phyloP scores from a whole-genome alignment of 2,113 vertebrate genomes.

The Gorilla gorilla region DNA sequence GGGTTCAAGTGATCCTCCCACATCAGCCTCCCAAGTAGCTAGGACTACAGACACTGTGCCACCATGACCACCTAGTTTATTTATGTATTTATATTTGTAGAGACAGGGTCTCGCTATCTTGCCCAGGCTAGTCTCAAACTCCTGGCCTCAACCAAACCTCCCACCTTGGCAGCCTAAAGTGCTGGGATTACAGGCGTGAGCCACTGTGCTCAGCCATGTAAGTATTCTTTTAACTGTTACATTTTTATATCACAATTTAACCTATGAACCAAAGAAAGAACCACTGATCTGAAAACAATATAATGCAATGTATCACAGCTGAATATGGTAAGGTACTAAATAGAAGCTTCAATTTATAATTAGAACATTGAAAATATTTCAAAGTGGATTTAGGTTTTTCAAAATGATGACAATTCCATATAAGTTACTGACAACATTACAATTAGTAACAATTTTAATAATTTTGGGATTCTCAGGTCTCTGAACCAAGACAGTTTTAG shows the following conservation, averaged over 20 bases:
- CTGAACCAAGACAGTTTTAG: background rate
- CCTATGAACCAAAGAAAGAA: background rate
- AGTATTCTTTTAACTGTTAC: background rate
- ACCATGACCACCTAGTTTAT: too few relatives aligned
- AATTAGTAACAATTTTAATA: background rate
- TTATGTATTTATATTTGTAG: too few relatives aligned
- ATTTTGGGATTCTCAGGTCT: background rate
- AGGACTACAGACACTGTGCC: too few relatives aligned
- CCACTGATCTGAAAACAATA: background rate
- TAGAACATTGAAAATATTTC: background rate
- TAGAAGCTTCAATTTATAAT: background rate
- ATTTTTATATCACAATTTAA: background rate
- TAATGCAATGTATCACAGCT: background rate
- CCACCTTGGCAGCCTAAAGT: too few relatives aligned
- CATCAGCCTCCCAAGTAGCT: too few relatives aligned
- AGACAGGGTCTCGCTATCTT: too few relatives aligned
- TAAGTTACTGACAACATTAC: background rate
- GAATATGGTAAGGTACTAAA: background rate
- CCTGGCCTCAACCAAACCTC: too few relatives aligned
- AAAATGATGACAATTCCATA: background rate
- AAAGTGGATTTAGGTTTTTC: background rate
- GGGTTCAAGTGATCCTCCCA: too few relatives aligned
- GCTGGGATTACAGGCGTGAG: too few relatives aligned
- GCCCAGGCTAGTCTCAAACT: too few relatives aligned
- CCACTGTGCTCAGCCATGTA: background rate